Evolutionary conservation across 2,113 vertebrate genomes (phyloP).

Genomic region (Ammodytes marinus): DNA sequence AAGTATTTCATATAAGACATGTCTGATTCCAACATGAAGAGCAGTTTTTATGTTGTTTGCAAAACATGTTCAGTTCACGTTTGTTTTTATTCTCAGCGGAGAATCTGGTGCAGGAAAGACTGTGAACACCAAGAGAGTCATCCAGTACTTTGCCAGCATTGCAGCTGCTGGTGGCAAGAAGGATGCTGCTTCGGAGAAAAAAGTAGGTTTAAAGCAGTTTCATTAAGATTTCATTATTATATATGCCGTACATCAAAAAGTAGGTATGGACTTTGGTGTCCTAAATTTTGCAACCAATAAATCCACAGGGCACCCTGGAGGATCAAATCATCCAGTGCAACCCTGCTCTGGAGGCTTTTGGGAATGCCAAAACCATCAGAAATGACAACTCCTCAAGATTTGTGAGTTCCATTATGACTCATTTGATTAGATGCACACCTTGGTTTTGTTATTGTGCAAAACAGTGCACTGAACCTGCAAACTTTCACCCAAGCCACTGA

Average conservation of each 20-base stretch:
- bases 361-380: constrained; percentile 89
- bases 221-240: neutral
- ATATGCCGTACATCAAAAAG: neutral
- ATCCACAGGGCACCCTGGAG: constrained; percentile 86
- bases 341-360: constrained; percentile 90
- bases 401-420: constrained; percentile 74
- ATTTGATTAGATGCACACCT: neutral
- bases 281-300: neutral
- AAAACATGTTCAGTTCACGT: neutral
- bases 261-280: neutral
- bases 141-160: constrained; percentile 91
- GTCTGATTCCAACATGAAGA: neutral
- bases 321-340: constrained; percentile 94
- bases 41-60: neutral
- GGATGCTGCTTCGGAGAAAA: constrained; percentile 77
- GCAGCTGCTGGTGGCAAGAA: constrained; percentile 89
- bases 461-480: neutral
- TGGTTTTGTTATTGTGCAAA: neutral
- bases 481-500: neutral
- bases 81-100: constrained; percentile 80
- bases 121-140: constrained; percentile 92
- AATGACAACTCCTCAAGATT: constrained; percentile 86
- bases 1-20: constrained; percentile 56
- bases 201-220: constrained; percentile 53
- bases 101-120: constrained; percentile 93